A percentile compares a stretch with the other conserved stretches of the same genome.
These are phyloP conservation scores for Nannobrachium achirus DNA, from an alignment of 2,113 vertebrate genomes.

Conservation along the genomic window DNA sequence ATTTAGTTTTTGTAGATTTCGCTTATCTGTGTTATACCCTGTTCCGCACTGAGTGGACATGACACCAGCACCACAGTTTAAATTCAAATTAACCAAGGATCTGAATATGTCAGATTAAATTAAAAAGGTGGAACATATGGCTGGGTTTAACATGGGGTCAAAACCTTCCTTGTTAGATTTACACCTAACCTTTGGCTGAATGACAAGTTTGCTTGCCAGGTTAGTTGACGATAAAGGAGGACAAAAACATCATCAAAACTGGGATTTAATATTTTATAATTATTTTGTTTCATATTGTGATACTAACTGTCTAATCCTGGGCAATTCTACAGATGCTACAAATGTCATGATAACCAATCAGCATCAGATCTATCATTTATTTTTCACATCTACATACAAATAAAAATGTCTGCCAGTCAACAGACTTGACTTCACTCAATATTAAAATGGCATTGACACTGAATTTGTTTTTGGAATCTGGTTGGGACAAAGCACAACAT, in stretches of 20 bases:
- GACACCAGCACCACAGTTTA: conserved; percentile 56
- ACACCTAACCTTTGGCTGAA: not conserved
- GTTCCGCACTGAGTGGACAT: conserved; percentile 54
- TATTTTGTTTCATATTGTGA: not conserved
- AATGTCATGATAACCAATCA: too few species aligned
- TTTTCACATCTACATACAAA: too few species aligned
- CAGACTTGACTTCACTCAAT: too few species aligned
- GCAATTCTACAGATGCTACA: too few species aligned
- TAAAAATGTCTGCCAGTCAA: too few species aligned
- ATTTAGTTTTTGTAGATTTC: too few species aligned
- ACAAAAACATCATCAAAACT: not conserved
- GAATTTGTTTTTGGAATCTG: too few species aligned
- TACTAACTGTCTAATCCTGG: too few species aligned
- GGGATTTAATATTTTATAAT: not conserved
- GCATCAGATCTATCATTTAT: too few species aligned
- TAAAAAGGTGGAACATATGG: conserved; percentile 40
- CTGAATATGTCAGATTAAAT: conserved; percentile 57
- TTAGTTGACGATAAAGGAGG: not conserved
- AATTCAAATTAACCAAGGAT: conserved; percentile 61
- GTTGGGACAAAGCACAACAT: too few species aligned
- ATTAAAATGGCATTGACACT: too few species aligned
- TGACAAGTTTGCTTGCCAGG: not conserved
- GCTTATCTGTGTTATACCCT: conserved; percentile 43
- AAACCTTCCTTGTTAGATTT: conserved; percentile 11
- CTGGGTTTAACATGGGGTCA: conserved; percentile 40